These are phyloP conservation scores for Hemibagrus guttatus DNA, from an alignment of 2,797 vertebrate species.

Conservation along the genomic window DNA sequence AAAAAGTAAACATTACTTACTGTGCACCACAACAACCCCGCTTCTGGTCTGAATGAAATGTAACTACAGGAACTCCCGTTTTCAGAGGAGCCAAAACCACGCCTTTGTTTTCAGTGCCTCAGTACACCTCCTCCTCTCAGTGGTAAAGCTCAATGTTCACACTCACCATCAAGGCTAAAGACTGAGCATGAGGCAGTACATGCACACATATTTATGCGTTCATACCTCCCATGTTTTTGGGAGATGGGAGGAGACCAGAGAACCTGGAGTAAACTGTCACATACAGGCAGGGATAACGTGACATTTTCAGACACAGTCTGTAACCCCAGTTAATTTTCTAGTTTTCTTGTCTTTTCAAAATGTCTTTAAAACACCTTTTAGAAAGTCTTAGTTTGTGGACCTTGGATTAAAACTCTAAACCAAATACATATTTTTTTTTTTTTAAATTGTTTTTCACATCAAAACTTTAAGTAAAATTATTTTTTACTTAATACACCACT, in stretches of 20 bases:
- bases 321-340: not conserved
- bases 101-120: not conserved
- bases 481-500: not conserved
- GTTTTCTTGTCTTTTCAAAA: not conserved
- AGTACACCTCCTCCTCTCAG: not conserved
- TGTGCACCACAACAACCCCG: not conserved
- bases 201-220: not conserved
- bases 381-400: not conserved
- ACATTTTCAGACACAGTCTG: not conserved
- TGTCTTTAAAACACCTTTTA: not conserved
- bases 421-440: not conserved
- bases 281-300: not conserved
- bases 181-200: not conserved
- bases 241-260: not conserved
- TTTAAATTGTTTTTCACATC: not conserved
- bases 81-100: not conserved
- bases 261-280: not conserved
- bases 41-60: not conserved
- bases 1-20: conserved; percentile 5
- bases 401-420: not conserved
- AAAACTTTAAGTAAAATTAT: not conserved
- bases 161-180: not conserved
- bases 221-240: not conserved
- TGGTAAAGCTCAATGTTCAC: not conserved
- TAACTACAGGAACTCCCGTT: not conserved